Evolutionary conservation across 2,113 vertebrate species (phyloP), one percentile per base, ranked within the genome.

Genomic region (Phaethornis superciliosus): DNA sequence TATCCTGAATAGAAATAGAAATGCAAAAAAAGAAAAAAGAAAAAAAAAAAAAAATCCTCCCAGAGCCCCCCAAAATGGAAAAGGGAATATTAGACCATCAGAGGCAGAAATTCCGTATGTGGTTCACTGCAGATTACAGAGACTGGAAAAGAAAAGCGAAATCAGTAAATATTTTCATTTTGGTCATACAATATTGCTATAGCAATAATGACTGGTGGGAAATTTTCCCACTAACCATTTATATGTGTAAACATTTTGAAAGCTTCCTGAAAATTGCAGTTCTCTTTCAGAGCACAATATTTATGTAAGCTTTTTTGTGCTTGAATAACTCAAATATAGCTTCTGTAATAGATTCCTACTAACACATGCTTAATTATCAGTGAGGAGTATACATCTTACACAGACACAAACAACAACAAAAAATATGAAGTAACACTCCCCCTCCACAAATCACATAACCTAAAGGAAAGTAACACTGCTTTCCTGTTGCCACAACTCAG

Each of bases 51-150:
- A 3, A 12, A n/a, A n/a, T n/a, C n/a, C n/a, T n/a, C n/a, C n/a
- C n/a, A n/a, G n/a, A n/a, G n/a, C n/a, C n/a, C n/a, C n/a, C n/a
- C n/a, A n/a, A n/a, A n/a, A 77, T 56, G 77, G 76, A 56, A 47
- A 33, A 90, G 27, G 37, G 37, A 87, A 42, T 62, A 82, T 69
- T 62, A 63, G 26, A 70, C 23, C 30, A 93, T 56, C 49, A 89
- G 67, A 89, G 76, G 68, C 55, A 92, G 51, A 76, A 90, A 72
- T 65, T 80, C 88, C 81, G 75, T 58, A 40, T 33, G 55, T 62
- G 42, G 42, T 89, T 93, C 78, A 89, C 37, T 72, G 51, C 21
- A 93, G 69, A 64, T 94, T 77, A 81, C 47, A 79, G 56, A 87
- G 32, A 55, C 22, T 70, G 44, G 30, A 63, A 89, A 89, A 69